These are phyloP conservation scores for Theodoxus fluviatilis DNA, from an alignment of 2,888 invertebrate species.

Conservation along the genomic window DNA sequence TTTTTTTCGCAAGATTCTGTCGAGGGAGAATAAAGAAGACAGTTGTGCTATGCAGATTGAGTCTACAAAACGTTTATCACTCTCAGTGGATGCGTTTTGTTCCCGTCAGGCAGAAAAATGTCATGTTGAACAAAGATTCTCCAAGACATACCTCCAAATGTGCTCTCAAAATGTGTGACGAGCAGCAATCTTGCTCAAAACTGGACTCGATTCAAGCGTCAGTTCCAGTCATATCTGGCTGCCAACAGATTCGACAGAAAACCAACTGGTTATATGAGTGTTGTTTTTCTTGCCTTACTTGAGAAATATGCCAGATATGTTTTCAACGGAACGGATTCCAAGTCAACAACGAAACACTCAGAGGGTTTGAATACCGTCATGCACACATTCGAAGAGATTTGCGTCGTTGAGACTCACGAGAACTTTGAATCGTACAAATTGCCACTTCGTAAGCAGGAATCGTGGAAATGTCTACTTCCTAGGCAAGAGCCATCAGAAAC, in stretches of 20 bases:
- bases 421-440: conserved; percentile 22
- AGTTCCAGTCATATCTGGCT: background rate
- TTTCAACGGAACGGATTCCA: background rate
- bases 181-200: conserved; percentile 5
- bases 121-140: too few species aligned
- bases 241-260: conserved; percentile 2
- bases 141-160: too few species aligned
- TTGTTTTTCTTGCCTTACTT: background rate
- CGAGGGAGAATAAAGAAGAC: too few species aligned
- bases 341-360: background rate
- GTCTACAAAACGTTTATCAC: too few species aligned
- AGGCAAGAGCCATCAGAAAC: conserved; percentile 6
- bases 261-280: background rate
- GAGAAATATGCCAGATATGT: background rate
- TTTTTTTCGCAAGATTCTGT: too few species aligned
- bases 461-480: too few species aligned
- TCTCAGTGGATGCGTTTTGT: too few species aligned
- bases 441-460: too few species aligned
- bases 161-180: too few species aligned
- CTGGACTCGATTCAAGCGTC: conserved; percentile 1
- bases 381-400: conserved; percentile 24
- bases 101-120: too few species aligned
- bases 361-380: conserved; percentile 13
- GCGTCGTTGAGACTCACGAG: conserved; percentile 15
- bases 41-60: too few species aligned